Conservation (phyloP, 2,797 vertebrate genomes). For the Sebastes cheni region DNA sequence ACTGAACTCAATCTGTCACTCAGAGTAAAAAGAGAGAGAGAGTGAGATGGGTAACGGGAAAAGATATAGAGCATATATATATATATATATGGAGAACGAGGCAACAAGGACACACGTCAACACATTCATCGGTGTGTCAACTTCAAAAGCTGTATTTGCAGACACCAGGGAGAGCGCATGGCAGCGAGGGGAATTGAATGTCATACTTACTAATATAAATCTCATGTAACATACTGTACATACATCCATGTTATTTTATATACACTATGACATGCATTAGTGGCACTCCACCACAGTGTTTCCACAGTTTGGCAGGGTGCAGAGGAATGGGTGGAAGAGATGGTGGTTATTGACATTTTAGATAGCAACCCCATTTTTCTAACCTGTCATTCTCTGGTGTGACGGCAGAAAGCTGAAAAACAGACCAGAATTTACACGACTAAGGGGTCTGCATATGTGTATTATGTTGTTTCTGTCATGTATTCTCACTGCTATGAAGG, state of each 20-base stretch:
- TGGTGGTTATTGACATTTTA: not conserved
- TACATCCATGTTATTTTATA: slow-evolving; percentile 1
- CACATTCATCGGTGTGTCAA: slow-evolving; percentile 43
- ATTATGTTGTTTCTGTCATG: not conserved
- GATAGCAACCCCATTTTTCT: not conserved
- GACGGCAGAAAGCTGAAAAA: not conserved
- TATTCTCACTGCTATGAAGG: not conserved
- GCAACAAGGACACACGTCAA: slow-evolving; percentile 35
- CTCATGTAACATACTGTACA: slow-evolving; percentile 8
- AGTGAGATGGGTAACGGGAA: slow-evolving; percentile 25
- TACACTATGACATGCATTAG: not conserved
- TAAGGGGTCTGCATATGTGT: not conserved
- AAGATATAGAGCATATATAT: not conserved
- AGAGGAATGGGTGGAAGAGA: not conserved
- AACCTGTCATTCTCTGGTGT: not conserved
- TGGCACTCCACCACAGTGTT: not conserved
- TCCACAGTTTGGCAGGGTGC: not conserved
- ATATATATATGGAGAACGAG: slow-evolving; percentile 22
- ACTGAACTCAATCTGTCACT: slow-evolving; percentile 81
- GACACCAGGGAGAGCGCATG: slow-evolving; percentile 11
- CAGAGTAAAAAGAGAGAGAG: slow-evolving; percentile 39
- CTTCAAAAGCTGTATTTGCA: slow-evolving; percentile 46
- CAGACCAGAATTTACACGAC: not conserved
- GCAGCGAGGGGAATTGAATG: slow-evolving; percentile 24
- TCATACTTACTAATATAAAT: slow-evolving; percentile 42